A percentile compares a stretch with the other conserved stretches of the same genome.
These are phyloP conservation scores for Epizoanthus scotinus DNA, from an alignment of 92 coral and sea anemone genomes.

Conservation along the genomic window DNA sequence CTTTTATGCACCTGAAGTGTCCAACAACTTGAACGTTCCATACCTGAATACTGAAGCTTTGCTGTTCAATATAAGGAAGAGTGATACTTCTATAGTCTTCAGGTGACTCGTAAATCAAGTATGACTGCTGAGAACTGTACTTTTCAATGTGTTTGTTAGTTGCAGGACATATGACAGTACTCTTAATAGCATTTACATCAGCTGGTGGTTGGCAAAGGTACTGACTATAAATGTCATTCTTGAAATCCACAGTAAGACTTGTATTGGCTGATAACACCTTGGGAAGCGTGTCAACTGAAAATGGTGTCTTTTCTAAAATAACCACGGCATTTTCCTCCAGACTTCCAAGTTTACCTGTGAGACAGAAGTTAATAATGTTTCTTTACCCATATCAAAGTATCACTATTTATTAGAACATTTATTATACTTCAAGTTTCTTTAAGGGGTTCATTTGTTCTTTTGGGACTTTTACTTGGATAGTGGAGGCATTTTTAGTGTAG, in stretches of 20 bases:
- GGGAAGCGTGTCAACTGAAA: conserved; percentile 65
- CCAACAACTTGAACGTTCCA: not conserved
- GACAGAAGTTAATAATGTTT: not conserved
- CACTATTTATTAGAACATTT: too few relatives aligned
- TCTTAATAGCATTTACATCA: conserved; percentile 71
- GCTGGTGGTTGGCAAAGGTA: conserved; percentile 77
- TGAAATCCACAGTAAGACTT: conserved; percentile 67
- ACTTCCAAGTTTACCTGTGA: conserved; percentile 59
- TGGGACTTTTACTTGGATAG: too few relatives aligned
- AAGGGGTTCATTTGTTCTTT: too few relatives aligned
- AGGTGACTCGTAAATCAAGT: conserved; percentile 77
- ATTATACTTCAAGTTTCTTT: too few relatives aligned
- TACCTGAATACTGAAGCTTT: conserved; percentile 87
- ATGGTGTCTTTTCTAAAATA: conserved; percentile 94
- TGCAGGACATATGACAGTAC: conserved; percentile 90
- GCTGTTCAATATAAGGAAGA: conserved; percentile 78
- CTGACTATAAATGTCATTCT: conserved; percentile 90
- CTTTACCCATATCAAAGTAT: not conserved
- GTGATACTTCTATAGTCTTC: conserved; percentile 70
- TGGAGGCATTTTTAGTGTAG: too few relatives aligned
- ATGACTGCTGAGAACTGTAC: conserved; percentile 73
- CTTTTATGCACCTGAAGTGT: too few relatives aligned
- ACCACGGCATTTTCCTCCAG: conserved; percentile 88
- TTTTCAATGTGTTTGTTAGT: conserved; percentile 85
- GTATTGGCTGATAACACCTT: conserved; percentile 72